Conservation (phyloP, 2,113 vertebrate species). For the Brachyistius frenatus region DNA sequence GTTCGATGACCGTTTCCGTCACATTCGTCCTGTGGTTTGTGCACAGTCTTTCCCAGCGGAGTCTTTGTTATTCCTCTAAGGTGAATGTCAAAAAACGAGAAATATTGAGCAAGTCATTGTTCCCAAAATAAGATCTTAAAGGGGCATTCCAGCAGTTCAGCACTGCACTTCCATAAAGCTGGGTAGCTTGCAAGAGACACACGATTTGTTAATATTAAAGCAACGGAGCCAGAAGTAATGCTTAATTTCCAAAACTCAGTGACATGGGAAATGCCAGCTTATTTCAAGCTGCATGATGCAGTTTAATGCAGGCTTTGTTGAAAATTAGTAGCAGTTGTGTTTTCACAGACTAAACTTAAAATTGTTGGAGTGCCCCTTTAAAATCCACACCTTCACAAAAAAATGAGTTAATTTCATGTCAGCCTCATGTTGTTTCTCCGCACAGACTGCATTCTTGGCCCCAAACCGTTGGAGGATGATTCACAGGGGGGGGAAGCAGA, state of each 20-base stretch:
- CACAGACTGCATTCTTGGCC: slow-evolving; percentile 79
- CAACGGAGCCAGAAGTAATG: neutral
- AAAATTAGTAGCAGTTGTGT: too few relatives aligned
- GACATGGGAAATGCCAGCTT: too few relatives aligned
- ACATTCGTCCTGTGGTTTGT: slow-evolving; percentile 34
- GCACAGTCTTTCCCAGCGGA: neutral
- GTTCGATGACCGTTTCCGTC: slow-evolving; percentile 15
- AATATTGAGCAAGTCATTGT: neutral
- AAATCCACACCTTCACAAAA: slow-evolving; percentile 1
- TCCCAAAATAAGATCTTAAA: neutral
- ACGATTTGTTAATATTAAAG: neutral
- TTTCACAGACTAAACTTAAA: neutral
- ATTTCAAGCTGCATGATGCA: too few relatives aligned
- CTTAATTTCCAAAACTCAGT: neutral
- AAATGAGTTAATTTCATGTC: neutral
- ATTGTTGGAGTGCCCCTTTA: neutral
- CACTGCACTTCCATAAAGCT: neutral
- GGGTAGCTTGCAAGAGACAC: neutral
- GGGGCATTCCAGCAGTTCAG: neutral
- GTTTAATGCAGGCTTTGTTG: too few relatives aligned
- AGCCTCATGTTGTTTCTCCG: neutral
- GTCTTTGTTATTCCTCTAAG: slow-evolving; percentile 15
- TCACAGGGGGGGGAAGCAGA: slow-evolving; percentile 47
- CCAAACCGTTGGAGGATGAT: slow-evolving; percentile 69
- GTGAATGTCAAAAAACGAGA: slow-evolving; percentile 9